These are phyloP conservation scores for Teleogryllus oceanicus DNA, from an alignment of 2,888 invertebrate genomes.

Conservation along the genomic window DNA sequence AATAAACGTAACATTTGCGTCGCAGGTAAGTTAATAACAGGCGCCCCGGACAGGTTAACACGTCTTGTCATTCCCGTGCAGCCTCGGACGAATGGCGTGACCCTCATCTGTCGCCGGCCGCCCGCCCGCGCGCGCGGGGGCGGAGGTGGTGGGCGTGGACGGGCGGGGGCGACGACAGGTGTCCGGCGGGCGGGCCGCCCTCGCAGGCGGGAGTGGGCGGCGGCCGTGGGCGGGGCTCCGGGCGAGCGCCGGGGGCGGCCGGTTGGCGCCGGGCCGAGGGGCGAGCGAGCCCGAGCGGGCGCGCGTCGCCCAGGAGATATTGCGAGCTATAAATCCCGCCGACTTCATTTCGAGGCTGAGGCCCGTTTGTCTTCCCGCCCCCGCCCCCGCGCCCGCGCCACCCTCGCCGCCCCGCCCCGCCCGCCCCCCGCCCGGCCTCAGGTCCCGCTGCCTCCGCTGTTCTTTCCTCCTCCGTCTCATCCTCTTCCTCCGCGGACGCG, in stretches of 20 bases:
- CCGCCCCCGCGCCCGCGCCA: not conserved
- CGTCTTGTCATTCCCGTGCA: too few relatives aligned
- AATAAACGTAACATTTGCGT: too few relatives aligned
- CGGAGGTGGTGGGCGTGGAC: not conserved
- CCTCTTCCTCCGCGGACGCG: not conserved
- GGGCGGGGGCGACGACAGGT: not conserved
- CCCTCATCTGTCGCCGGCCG: too few relatives aligned
- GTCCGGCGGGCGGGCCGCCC: not conserved
- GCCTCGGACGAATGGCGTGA: too few relatives aligned
- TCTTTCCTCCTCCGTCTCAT: not conserved
- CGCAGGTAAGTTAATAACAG: too few relatives aligned
- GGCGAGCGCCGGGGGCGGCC: not conserved
- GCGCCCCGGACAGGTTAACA: too few relatives aligned
- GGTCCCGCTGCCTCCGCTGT: not conserved
- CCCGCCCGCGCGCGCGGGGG: not conserved
- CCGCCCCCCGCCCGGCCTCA: not conserved
- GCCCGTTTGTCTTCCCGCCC: conserved; percentile 12
- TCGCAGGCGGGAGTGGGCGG: not conserved
- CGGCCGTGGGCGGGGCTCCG: not conserved
- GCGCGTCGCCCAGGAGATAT: conserved; percentile 7
- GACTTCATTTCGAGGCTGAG: conserved; percentile 18
- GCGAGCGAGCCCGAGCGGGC: not conserved
- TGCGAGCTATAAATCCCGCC: conserved; percentile 18
- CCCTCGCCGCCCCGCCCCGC: not conserved
- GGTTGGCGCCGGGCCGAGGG: conserved; percentile 18